Evolutionary conservation across 2,888 invertebrate species (phyloP), one percentile per base, ranked within the genome.

Genomic region (Hanleya hanleyi): DNA sequence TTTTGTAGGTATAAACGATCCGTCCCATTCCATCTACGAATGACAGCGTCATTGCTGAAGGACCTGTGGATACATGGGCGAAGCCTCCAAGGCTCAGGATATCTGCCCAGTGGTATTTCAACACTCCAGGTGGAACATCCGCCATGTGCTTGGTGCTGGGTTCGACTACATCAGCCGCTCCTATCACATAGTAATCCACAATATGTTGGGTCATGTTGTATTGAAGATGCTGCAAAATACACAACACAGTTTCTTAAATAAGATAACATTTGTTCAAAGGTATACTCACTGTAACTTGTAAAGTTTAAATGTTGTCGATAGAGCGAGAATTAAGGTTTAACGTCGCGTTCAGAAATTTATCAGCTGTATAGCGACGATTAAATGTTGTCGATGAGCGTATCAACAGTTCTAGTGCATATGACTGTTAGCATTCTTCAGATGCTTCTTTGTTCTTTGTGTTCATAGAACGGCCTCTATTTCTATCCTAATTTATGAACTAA

Each of bases 71-170:
- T 5, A 69, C 57, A 4, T 70, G 29, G 15, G 62, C 75, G 50
- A 83, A 80, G 49, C 78, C 81, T 6, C 83, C 83, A 15, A 81
- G 68, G 18, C 35, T 51, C 1, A 71, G 50, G n/a, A 68, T 47
- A 38, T 81, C 67, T 1, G 77, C 38, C 1, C 41, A 18, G 18
- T 41, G 36, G 41, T 35, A 67, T 26, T 67, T 67, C 36, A 36
- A 38, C n/a, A 47, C 38, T 26, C 36, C 36, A 3, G n/a, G 9
- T 18, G 67, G 67, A 35, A 67, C 67, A 32, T 67, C 29, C n/a
- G 38, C 9, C 22, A 32, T 47, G 22, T 67, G 38, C 12, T n/a
- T 18, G 9, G 41, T 38, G 47, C 47, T 47, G n/a, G 38, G 67
- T n/a, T 67, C 47, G 1, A 67, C 47, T 26, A 38, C 32, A 32